Evolutionary conservation across 1,140 invertebrate genomes (phyloP).

Genomic region (Branchinecta lynchi): DNA sequence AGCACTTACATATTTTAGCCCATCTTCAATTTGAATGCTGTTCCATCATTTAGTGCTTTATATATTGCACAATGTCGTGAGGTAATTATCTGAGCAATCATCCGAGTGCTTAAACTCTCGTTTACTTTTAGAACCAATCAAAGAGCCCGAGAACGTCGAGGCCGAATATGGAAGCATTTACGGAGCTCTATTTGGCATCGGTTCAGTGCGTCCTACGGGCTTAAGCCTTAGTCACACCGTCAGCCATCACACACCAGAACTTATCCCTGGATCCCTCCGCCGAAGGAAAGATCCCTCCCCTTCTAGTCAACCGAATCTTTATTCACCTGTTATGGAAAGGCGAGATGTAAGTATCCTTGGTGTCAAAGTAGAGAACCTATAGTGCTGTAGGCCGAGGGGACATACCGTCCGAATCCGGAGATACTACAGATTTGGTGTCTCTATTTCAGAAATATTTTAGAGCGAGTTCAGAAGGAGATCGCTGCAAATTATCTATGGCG

Average conservation of each 20-base stretch:
- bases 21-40: too few relatives aligned
- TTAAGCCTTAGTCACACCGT: slow-evolving; percentile 11
- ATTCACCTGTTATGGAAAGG: slow-evolving; percentile 36
- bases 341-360: slow-evolving; percentile 29
- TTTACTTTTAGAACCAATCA: not conserved
- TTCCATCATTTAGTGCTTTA: too few relatives aligned
- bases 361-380: slow-evolving; percentile 10
- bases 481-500: too few relatives aligned
- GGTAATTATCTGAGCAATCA: too few relatives aligned
- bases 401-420: too few relatives aligned
- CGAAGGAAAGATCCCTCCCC: slow-evolving; percentile 35
- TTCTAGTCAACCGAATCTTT: slow-evolving; percentile 28
- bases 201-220: not conserved
- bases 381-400: too few relatives aligned
- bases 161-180: slow-evolving; percentile 14
- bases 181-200: not conserved
- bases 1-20: too few relatives aligned
- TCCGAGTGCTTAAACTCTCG: too few relatives aligned
- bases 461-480: too few relatives aligned
- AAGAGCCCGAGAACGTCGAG: slow-evolving; percentile 19
- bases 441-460: too few relatives aligned
- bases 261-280: not conserved
- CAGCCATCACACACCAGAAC: not conserved
- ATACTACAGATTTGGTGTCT: too few relatives aligned
- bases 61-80: too few relatives aligned